phyloP scores from a whole-genome alignment of 2,113 vertebrate genomes.

The Kryptolebias marmoratus region DNA sequence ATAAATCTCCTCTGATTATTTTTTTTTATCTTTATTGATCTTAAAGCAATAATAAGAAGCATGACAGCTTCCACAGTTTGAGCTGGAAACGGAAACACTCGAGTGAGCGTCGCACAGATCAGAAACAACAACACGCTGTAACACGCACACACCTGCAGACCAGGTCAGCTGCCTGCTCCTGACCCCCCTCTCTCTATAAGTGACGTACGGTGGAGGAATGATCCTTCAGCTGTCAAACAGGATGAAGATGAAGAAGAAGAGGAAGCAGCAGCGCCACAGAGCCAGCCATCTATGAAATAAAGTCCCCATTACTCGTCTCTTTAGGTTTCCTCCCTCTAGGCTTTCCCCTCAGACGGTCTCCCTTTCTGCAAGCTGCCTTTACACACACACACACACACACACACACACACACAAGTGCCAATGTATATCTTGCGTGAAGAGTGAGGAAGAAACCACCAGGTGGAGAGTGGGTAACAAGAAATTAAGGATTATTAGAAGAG shows the following conservation, averaged over 20 bases:
- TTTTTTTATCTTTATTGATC: background rate
- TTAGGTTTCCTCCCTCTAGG: slow-evolving; percentile 13
- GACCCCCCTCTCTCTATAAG: background rate
- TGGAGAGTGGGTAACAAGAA: slow-evolving; percentile 20
- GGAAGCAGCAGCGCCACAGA: slow-evolving; percentile 13
- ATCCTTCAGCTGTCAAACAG: slow-evolving; percentile 28
- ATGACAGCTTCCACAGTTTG: slow-evolving; percentile 1
- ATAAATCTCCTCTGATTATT: no score
- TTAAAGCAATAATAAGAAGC: background rate
- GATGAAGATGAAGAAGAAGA: slow-evolving; percentile 37
- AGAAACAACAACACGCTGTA: background rate
- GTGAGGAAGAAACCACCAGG: slow-evolving; percentile 57
- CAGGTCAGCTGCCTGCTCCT: slow-evolving; percentile 40
- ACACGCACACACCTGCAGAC: slow-evolving; percentile 54
- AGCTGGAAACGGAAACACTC: slow-evolving; percentile 21
- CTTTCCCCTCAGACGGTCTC: slow-evolving; percentile 18
- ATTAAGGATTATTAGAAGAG: slow-evolving; percentile 19
- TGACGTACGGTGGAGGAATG: slow-evolving; percentile 8
- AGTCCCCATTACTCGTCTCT: slow-evolving; percentile 41
- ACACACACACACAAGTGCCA: background rate
- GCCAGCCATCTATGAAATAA: slow-evolving; percentile 22
- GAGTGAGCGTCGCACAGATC: background rate
- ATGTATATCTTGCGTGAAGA: slow-evolving; percentile 30
- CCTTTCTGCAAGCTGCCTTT: slow-evolving; percentile 31
- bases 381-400: slow-evolving; percentile 5